Evolutionary conservation across 2,113 vertebrate genomes (phyloP).

Genomic region (Anser brachyrhynchus): DNA sequence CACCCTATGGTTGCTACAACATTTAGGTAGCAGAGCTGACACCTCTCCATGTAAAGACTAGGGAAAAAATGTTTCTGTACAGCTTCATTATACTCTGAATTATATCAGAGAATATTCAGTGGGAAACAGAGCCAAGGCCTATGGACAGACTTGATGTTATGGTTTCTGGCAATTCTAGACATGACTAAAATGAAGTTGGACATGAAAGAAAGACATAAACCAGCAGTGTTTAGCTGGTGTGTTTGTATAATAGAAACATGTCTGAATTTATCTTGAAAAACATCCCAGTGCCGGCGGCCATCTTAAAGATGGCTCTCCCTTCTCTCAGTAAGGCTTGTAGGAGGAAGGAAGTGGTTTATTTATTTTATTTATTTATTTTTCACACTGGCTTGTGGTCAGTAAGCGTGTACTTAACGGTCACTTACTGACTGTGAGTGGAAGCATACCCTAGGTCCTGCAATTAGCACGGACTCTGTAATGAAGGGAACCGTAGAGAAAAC

Average conservation of each 20-base stretch:
- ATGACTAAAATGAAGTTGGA: conserved; percentile 22
- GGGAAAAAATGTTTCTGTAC: neutral
- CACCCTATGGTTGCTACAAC: neutral
- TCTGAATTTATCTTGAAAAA: conserved; percentile 25
- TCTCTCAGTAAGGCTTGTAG: neutral
- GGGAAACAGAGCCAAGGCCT: neutral
- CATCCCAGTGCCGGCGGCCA: neutral
- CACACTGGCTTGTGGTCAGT: neutral
- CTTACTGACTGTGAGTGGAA: too few species aligned
- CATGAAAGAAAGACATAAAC: neutral
- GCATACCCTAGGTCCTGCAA: neutral
- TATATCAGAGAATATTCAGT: neutral
- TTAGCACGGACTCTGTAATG: neutral
- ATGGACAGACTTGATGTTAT: conserved; percentile 15
- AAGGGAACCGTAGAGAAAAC: neutral
- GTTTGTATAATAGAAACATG: neutral
- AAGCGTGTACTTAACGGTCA: too few species aligned
- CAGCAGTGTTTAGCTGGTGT: conserved; percentile 3
- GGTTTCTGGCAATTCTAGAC: conserved; percentile 37
- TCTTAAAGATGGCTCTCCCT: neutral
- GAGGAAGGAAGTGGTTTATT: neutral
- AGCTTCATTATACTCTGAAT: conserved; percentile 12
- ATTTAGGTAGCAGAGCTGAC: neutral
- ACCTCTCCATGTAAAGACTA: neutral
- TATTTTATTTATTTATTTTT: neutral